These are phyloP conservation scores for Orthosia gothica DNA, from an alignment of 2,888 invertebrate genomes.

Conservation along the genomic window DNA sequence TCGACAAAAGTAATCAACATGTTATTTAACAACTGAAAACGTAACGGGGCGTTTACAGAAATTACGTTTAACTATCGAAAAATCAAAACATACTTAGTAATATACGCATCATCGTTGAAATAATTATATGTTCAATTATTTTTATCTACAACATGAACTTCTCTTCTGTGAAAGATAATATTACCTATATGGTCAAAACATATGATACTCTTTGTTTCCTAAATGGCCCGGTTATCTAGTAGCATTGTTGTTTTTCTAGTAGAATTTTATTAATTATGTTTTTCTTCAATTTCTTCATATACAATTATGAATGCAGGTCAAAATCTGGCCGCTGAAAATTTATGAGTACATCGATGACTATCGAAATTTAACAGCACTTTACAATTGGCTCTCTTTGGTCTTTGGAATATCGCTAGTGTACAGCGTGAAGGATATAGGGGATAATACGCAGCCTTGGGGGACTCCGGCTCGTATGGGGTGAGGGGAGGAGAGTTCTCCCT, in stretches of 20 bases:
- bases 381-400: too few species aligned
- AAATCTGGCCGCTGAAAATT: constrained; percentile 28
- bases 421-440: too few species aligned
- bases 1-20: too few species aligned
- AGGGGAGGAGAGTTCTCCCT: too few species aligned
- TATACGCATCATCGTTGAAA: constrained; percentile 8
- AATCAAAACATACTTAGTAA: background rate
- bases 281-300: constrained; percentile 3
- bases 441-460: too few species aligned
- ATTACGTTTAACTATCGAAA: constrained; percentile 10
- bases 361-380: constrained; percentile 27
- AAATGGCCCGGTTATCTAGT: background rate
- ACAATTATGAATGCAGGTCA: constrained; percentile 34
- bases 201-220: background rate
- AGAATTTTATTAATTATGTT: background rate
- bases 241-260: background rate
- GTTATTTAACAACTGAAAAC: constrained; percentile 13
- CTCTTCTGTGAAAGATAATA: too few species aligned
- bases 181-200: too few species aligned
- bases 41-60: constrained; percentile 19
- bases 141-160: too few species aligned
- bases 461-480: too few species aligned
- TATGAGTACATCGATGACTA: background rate
- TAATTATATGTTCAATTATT: background rate
- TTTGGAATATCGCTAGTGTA: too few species aligned